Base-by-base conservation (phyloP, 2,888 invertebrate species). In the Drosophila borborema region DNA sequence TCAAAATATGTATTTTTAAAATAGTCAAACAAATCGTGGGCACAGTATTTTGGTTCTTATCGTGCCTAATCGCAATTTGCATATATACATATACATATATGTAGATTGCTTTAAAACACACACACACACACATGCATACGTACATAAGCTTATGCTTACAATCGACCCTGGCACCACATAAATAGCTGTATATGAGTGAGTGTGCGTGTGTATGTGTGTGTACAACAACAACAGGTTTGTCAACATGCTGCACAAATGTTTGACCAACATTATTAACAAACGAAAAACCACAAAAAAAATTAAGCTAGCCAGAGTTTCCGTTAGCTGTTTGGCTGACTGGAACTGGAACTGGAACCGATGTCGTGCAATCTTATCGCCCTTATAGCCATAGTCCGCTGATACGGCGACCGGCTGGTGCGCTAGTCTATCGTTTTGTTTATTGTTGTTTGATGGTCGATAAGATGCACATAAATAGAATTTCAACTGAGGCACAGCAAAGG, bases 1-100 rank as follows among this genome's bases (percentile, higher is more conserved):
- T 69, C 70, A 69, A 68, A 51, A 85, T 69, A 71, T 54, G 38
- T 48, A 71, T 54, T 48, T 48, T 72, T 34, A 14, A 43, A 31
- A 63, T 41, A 45, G 41, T 63, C 55, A 54, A 74, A 69, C 68
- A 82, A 80, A 77, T 80, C 75, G 75, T 69, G 67, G 55, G 45
- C 54, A 61, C 16, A 38, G 34, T 53, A 14, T 46, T 65, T 73
- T 64, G 54, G 38, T 62, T 72, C 51, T 61, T 60, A 59, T 71
- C 46, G 73, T 58, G 23, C 56, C 45, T 18, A 66, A 54, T 6
- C 51, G 20, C 14, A 36, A 70, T 74, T 77, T 55, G 71, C 78
- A 74, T 77, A 78, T 78, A 23, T 23, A 65, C 28, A 16, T 49
- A 63, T 7, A 8, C 10, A 2, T n/a, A n/a, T 41, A 18, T 18